Conservation (phyloP, 2,888 invertebrate species). For the Protophormia terraenovae region DNA sequence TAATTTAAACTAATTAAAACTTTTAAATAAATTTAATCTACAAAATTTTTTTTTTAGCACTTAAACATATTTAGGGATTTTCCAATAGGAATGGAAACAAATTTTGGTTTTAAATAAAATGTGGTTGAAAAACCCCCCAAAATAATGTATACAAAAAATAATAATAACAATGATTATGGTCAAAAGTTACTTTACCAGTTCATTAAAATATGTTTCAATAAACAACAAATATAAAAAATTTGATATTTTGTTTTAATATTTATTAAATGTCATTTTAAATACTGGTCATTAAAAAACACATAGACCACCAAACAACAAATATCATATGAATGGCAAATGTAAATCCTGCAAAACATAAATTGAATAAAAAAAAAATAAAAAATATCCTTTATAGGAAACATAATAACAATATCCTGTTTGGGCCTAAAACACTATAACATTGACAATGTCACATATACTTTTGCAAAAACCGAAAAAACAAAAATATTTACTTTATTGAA, state of each 20-base stretch:
- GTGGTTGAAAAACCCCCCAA: not conserved
- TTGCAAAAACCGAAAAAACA: not conserved
- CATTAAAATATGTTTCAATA: slow-evolving; percentile 29
- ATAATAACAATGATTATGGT: slow-evolving; percentile 47
- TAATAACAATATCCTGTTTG: not conserved
- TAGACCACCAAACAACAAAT: slow-evolving; percentile 11
- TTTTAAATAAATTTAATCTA: not conserved
- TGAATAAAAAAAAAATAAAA: not conserved
- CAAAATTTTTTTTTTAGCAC: not conserved
- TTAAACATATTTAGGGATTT: not conserved
- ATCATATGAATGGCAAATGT: not conserved
- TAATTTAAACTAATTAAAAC: not conserved
- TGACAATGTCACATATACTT: slow-evolving; percentile 25
- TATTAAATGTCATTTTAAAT: slow-evolving; percentile 17
- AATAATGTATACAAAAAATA: not conserved
- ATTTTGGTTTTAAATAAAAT: not conserved
- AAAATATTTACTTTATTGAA: too few species aligned
- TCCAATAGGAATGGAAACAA: not conserved
- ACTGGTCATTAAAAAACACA: not conserved
- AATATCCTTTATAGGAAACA: not conserved
- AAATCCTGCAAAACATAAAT: not conserved
- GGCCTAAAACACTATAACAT: not conserved
- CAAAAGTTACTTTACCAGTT: slow-evolving; percentile 24
- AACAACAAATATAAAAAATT: not conserved
- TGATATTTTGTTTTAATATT: not conserved